phyloP scores from a whole-genome alignment of 30 jellyfish, hydroid and myxozoan species.

The Chrysaora quinquecirrha region DNA sequence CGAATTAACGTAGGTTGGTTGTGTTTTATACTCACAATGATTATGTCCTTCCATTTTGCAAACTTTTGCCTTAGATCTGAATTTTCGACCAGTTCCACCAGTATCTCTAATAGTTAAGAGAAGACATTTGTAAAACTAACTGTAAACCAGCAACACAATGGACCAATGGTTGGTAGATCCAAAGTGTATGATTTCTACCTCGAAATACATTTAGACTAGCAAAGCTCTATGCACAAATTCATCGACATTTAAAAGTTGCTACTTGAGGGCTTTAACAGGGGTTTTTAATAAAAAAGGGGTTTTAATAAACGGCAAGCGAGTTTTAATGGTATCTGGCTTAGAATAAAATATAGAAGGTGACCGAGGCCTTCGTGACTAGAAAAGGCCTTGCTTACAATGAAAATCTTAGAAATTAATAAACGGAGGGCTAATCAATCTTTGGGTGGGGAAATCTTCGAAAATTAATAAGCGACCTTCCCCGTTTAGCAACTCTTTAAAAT shows the following conservation, averaged over 20 bases:
- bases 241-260: not conserved
- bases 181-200: not conserved
- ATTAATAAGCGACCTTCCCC: no score
- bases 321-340: no score
- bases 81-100: conserved; percentile 49
- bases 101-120: conserved; percentile 26
- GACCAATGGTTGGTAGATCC: not conserved
- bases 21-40: conserved; percentile 55
- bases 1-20: not conserved
- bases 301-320: no score
- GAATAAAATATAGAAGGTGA: no score
- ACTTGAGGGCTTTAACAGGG: not conserved
- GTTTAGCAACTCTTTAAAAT: no score
- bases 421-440: no score
- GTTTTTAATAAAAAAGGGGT: no score
- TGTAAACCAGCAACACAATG: not conserved
- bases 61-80: conserved; percentile 36
- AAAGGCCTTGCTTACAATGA: no score
- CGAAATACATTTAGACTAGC: not conserved
- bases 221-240: not conserved
- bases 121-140: not conserved
- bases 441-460: no score
- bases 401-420: no score
- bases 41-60: conserved; percentile 82
- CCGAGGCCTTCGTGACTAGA: no score